Evolutionary conservation across 2,113 vertebrate species (phyloP), one percentile per base, ranked within the genome.

Genomic region (Syngnathoides biaculeatus): DNA sequence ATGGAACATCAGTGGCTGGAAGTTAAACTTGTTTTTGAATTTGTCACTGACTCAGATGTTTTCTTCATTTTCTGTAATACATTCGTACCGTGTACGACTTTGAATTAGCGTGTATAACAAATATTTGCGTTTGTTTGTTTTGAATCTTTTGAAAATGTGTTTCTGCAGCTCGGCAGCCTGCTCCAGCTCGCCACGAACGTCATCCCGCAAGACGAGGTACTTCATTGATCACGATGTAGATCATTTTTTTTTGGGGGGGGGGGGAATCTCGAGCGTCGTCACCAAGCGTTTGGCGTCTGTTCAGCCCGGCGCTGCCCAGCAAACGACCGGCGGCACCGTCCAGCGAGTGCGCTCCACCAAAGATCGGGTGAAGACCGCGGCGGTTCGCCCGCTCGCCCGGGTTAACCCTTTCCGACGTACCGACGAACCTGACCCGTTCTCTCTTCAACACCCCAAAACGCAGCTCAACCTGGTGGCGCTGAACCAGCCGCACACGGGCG

Each of bases 401-500:
- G n/a, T n/a, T n/a, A n/a, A n/a, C n/a, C n/a, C n/a, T n/a, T n/a
- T 42, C 22, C 0, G n/a, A 24, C 10, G 27, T 35, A 8, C 2
- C 15, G 2, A 4, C 10, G 24, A 20, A 24, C 14, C 19, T 17
- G 10, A 35, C 22, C 52, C n/a, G 10, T 20, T 38, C n/a, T n/a
- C n/a, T n/a, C n/a, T n/a, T n/a, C n/a, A n/a, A n/a, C n/a, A n/a
- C n/a, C n/a, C n/a, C n/a, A n/a, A n/a, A n/a, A n/a, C n/a, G n/a
- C n/a, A 99, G 97, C 91, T 99, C 65, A 94, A 92, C 69, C 85
- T 98, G 69, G 94, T 94, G 52, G 97, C 97, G 26, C 84, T 98
- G 86, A 99, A 99, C 77, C 90, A 84, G 0, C 97, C 97, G 0
- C 86, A 94, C 83, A 88, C 94, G 0, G 97, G 97, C 2, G 89